These are phyloP conservation scores for Cettia cetti DNA, from an alignment of 2,113 vertebrate genomes.

Conservation along the genomic window DNA sequence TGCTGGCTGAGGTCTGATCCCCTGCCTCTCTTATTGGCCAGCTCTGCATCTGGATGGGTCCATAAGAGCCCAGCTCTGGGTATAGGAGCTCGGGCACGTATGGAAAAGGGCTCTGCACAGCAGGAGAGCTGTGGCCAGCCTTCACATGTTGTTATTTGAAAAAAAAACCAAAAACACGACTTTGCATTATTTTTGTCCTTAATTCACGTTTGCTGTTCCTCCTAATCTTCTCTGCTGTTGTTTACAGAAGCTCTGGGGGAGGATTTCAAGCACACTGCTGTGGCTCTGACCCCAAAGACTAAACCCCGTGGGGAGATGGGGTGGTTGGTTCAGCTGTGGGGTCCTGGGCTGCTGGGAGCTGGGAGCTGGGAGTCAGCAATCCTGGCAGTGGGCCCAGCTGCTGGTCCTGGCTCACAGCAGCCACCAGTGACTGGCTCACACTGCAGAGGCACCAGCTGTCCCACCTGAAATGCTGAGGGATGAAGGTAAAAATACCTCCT, in stretches of 20 bases:
- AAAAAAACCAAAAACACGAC: not conserved
- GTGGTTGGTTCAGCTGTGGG: rapidly evolving
- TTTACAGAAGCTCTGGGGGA: not conserved
- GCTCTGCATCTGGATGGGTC: not conserved
- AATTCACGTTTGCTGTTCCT: not conserved
- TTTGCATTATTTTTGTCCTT: not conserved
- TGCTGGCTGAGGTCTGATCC: rapidly evolving
- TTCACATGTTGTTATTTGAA: not conserved
- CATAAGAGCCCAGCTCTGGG: not conserved
- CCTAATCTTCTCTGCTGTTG: not conserved
- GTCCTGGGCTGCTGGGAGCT: rapidly evolving
- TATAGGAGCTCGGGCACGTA: rapidly evolving
- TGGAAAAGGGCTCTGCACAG: not conserved
- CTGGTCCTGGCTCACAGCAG: not conserved
- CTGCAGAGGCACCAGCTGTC: not conserved
- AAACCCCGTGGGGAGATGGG: rapidly evolving
- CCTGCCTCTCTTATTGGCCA: not conserved
- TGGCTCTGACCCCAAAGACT: not conserved
- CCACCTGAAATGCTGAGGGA: not conserved
- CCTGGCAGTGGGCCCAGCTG: rapidly evolving
- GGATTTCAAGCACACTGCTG: not conserved
- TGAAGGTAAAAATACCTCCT: not conserved
- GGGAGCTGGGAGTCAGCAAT: rapidly evolving
- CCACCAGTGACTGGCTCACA: not conserved
- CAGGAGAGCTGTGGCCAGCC: not conserved